These are phyloP conservation scores for Lordiphosa collinella DNA, from an alignment of 1,140 invertebrate genomes.

Conservation along the genomic window DNA sequence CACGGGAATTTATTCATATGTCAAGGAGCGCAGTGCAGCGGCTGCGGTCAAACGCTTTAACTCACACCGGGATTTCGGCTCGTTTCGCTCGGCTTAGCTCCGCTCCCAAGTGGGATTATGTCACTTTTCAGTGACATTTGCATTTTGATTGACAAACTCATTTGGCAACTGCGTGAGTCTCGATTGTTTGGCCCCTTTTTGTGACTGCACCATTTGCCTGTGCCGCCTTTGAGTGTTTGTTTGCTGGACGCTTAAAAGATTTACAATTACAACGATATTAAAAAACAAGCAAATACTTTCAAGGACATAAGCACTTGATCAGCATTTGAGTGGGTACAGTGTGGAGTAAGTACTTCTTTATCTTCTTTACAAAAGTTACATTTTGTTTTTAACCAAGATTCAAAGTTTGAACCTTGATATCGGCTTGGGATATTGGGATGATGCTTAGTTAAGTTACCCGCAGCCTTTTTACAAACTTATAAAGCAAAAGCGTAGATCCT, in stretches of 20 bases:
- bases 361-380: no score
- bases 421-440: no score
- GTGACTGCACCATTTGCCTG: neutral
- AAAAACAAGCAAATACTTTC: conserved; percentile 15
- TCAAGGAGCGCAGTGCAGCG: conserved; percentile 2
- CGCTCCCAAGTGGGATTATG: conserved; percentile 78
- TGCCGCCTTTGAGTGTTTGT: conserved; percentile 22
- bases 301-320: neutral
- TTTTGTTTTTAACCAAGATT: no score
- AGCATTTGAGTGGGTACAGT: neutral
- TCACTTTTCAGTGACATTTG: conserved; percentile 76
- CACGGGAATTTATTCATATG: conserved; percentile 57
- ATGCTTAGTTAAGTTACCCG: no score
- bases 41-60: conserved; percentile 72
- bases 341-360: no score
- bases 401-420: no score
- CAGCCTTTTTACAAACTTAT: no score
- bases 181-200: conserved; percentile 1
- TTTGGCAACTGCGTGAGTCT: conserved; percentile 44
- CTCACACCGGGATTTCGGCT: conserved; percentile 62
- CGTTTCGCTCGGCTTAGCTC: conserved; percentile 68
- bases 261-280: conserved; percentile 57
- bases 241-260: conserved; percentile 57
- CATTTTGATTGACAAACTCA: conserved; percentile 79
- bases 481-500: no score